phyloP scores from a whole-genome alignment of 2,113 vertebrate species.

The Chloebia gouldiae region DNA sequence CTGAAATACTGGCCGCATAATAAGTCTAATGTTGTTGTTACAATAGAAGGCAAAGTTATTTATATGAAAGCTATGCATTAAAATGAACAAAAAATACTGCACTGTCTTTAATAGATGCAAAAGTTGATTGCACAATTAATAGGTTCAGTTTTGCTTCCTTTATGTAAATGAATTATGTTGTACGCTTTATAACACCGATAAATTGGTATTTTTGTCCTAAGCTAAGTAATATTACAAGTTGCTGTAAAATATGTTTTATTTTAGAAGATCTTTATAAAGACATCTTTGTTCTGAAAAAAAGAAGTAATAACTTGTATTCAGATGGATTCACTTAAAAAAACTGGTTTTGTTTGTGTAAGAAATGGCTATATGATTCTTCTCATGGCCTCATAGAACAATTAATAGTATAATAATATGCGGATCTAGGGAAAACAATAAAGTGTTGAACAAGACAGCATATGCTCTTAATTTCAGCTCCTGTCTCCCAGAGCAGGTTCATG shows the following conservation, averaged over 20 bases:
- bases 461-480: background rate
- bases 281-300: background rate
- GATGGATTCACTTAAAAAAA: background rate
- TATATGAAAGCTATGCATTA: background rate
- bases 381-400: background rate
- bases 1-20: background rate
- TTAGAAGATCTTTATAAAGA: background rate
- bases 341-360: background rate
- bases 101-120: background rate
- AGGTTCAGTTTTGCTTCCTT: background rate
- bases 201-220: background rate
- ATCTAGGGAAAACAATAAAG: background rate
- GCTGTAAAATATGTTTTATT: background rate
- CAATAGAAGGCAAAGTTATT: background rate
- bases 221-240: background rate
- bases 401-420: accelerated
- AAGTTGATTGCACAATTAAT: background rate
- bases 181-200: background rate
- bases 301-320: background rate
- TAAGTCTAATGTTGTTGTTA: background rate
- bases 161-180: background rate
- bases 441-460: background rate
- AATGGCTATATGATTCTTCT: background rate
- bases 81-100: background rate
- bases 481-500: background rate